phyloP scores from a whole-genome alignment of 2,888 invertebrate genomes.

The Agonum fuliginosum region DNA sequence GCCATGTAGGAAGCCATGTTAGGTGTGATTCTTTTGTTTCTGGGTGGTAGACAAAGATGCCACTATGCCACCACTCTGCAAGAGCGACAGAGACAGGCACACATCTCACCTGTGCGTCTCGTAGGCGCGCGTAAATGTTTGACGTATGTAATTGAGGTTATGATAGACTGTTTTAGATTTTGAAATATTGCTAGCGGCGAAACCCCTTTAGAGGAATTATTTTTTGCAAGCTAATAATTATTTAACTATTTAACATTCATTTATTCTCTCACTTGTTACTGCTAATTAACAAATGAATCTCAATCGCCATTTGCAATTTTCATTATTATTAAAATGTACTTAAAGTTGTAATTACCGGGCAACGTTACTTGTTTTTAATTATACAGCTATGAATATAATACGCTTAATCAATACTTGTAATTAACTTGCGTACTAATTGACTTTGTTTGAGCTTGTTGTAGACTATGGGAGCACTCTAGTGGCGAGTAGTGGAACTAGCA shows the following conservation, averaged over 20 bases:
- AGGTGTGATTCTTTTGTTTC: conserved; percentile 71
- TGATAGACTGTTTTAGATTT: conserved; percentile 66
- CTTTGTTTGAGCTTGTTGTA: neutral
- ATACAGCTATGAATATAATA: conserved; percentile 4
- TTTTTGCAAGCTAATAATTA: no score
- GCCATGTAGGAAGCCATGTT: conserved; percentile 71
- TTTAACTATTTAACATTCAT: conserved; percentile 50
- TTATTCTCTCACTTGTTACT: conserved; percentile 3
- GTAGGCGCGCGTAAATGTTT: conserved; percentile 63
- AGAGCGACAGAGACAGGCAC: conserved; percentile 60
- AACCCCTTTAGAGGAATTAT: neutral
- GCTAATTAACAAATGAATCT: conserved; percentile 21
- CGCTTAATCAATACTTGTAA: conserved; percentile 37
- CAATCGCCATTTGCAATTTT: conserved; percentile 7
- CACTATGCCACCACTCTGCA: conserved; percentile 1
- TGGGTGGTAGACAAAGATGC: conserved; percentile 71
- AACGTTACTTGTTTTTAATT: conserved; percentile 24
- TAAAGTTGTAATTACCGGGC: neutral
- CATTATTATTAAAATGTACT: conserved; percentile 28
- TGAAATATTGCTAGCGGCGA: conserved; percentile 52
- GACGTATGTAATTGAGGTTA: conserved; percentile 69
- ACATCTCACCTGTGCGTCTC: conserved; percentile 59
- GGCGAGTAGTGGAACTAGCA: neutral
- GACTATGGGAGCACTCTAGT: neutral
- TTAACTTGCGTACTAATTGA: conserved; percentile 3